phyloP scores from a whole-genome alignment of 2,888 invertebrate species.

The Mesochorus sp. region DNA sequence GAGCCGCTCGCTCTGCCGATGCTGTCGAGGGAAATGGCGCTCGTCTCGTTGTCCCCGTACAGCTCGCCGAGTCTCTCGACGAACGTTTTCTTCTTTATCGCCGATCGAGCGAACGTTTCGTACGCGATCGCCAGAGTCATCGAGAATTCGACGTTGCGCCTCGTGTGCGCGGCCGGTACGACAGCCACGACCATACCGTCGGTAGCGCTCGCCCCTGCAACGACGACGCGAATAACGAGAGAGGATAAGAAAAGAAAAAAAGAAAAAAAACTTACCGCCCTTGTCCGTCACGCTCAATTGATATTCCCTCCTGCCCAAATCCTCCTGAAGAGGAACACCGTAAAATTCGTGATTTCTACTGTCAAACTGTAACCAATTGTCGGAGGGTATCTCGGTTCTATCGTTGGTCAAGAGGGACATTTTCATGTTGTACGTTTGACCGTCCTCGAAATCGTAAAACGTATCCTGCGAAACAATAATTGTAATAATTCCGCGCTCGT shows the following conservation, averaged over 20 bases:
- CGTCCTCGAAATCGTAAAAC: constrained; percentile 95
- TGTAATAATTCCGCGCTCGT: background rate
- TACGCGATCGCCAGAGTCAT: constrained; percentile 89
- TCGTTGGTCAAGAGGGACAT: constrained; percentile 90
- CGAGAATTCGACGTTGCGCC: constrained; percentile 91
- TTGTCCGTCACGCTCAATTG: constrained; percentile 85
- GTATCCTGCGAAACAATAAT: constrained; percentile 86
- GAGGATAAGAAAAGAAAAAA: background rate
- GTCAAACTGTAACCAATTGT: constrained; percentile 95
- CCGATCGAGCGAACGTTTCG: constrained; percentile 87
- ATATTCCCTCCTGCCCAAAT: constrained; percentile 90
- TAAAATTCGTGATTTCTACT: constrained; percentile 93
- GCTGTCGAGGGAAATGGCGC: constrained; percentile 89
- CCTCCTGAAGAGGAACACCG: constrained; percentile 89
- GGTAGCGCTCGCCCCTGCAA: constrained; percentile 84
- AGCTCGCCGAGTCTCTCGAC: constrained; percentile 90
- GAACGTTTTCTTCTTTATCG: constrained; percentile 89
- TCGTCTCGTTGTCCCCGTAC: constrained; percentile 89
- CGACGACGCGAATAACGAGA: background rate
- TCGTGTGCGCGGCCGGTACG: constrained; percentile 85
- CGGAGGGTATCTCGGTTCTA: constrained; percentile 85
- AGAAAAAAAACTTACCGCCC: constrained; percentile 64
- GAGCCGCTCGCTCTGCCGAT: constrained; percentile 87
- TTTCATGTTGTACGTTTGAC: constrained; percentile 88
- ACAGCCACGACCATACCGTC: constrained; percentile 92